These are phyloP conservation scores for Lordiphosa andalusiaca DNA, from an alignment of 2,888 invertebrate genomes.

Conservation along the genomic window DNA sequence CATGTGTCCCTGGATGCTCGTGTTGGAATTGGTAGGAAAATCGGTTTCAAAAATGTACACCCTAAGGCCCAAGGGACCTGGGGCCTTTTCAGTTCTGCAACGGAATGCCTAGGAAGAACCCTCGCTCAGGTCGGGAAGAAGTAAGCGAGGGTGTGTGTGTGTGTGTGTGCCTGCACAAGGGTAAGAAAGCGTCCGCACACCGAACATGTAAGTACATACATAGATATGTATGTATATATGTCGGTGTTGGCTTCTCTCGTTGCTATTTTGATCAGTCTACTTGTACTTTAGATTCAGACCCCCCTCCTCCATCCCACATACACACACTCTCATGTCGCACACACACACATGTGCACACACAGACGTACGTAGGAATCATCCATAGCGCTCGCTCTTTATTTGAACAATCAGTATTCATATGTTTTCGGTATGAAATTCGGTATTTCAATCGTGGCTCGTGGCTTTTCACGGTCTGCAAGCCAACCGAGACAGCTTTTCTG, in stretches of 20 bases:
- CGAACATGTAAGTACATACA: neutral
- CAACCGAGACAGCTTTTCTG: constrained; percentile 77
- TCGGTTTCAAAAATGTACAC: no score
- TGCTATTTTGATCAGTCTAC: constrained; percentile 8
- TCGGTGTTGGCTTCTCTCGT: neutral
- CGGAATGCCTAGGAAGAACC: no score
- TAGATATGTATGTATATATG: constrained; percentile 1
- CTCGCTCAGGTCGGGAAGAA: no score
- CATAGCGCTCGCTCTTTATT: constrained; percentile 37
- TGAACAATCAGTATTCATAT: constrained; percentile 72
- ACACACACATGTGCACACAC: neutral
- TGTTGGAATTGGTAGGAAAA: no score
- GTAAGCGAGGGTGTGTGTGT: no score
- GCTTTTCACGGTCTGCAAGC: constrained; percentile 79
- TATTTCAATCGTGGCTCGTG: constrained; percentile 79
- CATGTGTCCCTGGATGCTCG: no score
- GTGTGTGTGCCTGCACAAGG: no score
- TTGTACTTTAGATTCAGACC: constrained; percentile 4
- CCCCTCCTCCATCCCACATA: neutral
- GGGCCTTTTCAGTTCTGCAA: no score
- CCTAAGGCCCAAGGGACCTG: no score
- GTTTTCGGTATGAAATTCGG: constrained; percentile 74
- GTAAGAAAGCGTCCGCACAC: constrained; percentile 5
- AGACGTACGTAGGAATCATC: constrained; percentile 23
- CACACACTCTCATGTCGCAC: neutral